Evolutionary conservation across 1,140 invertebrate genomes (phyloP), one percentile per base, ranked within the genome.

Genomic region (Psilanteris sp.): DNA sequence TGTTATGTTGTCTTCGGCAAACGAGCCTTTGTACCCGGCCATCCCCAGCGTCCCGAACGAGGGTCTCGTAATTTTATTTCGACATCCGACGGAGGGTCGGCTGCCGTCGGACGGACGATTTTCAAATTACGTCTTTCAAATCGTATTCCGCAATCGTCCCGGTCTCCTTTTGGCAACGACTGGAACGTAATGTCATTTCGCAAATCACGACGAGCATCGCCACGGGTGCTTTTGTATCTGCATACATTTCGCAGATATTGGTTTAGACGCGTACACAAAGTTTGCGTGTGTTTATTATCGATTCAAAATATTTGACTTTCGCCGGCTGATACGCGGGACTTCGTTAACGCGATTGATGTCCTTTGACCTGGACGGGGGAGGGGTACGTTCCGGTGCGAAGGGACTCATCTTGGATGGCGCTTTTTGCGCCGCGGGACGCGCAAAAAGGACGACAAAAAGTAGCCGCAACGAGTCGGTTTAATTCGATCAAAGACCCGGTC

Each of bases 61-160:
- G 87, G 87, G 86, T 87, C 82, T 82, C 79, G 82, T 89, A 88
- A 89, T 88, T 89, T 88, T 86, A 89, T 89, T 88, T 89, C 78
- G 82, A 85, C 82, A 81, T 87, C 85, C 86, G 86, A 85, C 87
- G 87, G 86, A 88, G 87, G 86, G 87, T 87, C 81, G 85, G 74
- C 80, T 82, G 83, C 84, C 84, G 85, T 85, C 84, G 84, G 84
- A 77, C 78, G 74, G 77, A 79, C 84, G 85, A 88, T 88, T 88
- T 89, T 89, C 85, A 83, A 87, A 89, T 89, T 89, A 89, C 80
- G 81, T 83, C 83, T 87, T 85, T 86, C 80, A 87, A 87, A 86
- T 87, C 81, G 78, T 75, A 83, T 87, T 87, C 84, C 79, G 75
- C 59, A 68, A 76, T 61, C 39, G 44, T 74, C 57, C 72, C 67